Evolutionary conservation across 2,888 invertebrate genomes (phyloP), one percentile per base, ranked within the genome.

Genomic region (Anarsia innoxiella): DNA sequence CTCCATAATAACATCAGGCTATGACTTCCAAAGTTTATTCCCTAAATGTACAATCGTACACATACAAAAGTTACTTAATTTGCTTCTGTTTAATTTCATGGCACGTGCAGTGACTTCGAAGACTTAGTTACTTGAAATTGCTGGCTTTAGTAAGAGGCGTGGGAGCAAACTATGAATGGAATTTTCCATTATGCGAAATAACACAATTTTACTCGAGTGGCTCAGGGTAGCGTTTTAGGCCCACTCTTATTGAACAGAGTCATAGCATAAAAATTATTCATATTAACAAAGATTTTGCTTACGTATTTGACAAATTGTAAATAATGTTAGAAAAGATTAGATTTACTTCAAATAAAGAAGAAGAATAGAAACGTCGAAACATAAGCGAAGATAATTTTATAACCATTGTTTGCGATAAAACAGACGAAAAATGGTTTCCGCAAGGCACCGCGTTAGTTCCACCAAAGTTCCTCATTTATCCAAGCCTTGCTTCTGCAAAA

Each of bases 61-160:
- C 28, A 38, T 34, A 39, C 34, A 31, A 39, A 31, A 35, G 28
- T 34, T 35, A 40, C 39, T 40, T 40, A 31, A 40, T 40, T 40
- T 31, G 27, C 36, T 28, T 40, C 36, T 36, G 36, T 40, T 40
- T 36, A 40, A 40, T 40, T 40, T 36, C 36, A 27, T 27, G 10
- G 39, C 39, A 36, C 39, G 39, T 36, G 36, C 36, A 25, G 13
- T 15, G 39, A 39, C 39, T 39, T 39, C 16, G 29, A 19, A 39
- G 29, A 25, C 25, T 29, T 28, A 30, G n/a, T 16, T 15, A 30
- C 23, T 39, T 14, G n/a, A n/a, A n/a, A n/a, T n/a, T n/a, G n/a
- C n/a, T n/a, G n/a, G n/a, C n/a, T n/a, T n/a, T n/a, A n/a, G n/a
- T n/a, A n/a, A n/a, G 10, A 12, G n/a, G 30, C 16, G 25, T 33